Evolutionary conservation across 2,888 invertebrate genomes (phyloP).

Genomic region (Philereme vetulata): DNA sequence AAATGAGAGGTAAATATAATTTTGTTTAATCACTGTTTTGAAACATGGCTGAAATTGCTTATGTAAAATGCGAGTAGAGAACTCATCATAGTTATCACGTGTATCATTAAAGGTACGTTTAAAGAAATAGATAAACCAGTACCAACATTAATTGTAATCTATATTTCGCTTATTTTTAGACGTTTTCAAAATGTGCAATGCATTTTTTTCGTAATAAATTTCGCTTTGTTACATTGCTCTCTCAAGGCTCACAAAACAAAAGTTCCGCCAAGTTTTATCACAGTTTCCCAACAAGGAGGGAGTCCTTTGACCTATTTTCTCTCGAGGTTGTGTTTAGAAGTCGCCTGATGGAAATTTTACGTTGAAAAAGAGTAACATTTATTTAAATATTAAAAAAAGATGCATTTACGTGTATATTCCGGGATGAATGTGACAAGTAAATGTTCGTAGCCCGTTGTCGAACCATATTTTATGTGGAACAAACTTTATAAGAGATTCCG

Average conservation of each 20-base stretch:
- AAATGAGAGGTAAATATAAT: no score
- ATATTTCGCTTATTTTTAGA: slow-evolving; percentile 4
- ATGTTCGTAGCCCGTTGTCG: no score
- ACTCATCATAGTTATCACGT: no score
- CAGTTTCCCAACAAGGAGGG: slow-evolving; percentile 62
- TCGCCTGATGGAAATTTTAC: slow-evolving; percentile 38
- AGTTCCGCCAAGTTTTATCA: slow-evolving; percentile 78
- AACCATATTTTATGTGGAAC: no score
- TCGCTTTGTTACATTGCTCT: slow-evolving; percentile 51
- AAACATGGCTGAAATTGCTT: no score
- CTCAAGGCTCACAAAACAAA: slow-evolving; percentile 80
- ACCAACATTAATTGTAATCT: background rate
- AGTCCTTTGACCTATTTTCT: slow-evolving; percentile 78
- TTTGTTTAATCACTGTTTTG: no score
- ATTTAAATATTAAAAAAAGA: background rate
- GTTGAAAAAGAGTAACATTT: background rate
- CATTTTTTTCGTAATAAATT: slow-evolving; percentile 41
- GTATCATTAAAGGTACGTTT: no score
- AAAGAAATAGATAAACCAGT: background rate
- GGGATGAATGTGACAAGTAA: no score
- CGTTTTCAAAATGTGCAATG: slow-evolving; percentile 29
- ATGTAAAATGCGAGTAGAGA: no score
- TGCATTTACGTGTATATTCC: background rate
- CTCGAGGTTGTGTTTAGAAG: slow-evolving; percentile 51
- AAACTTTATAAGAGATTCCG: no score